These are phyloP conservation scores for Chelidonichthys spinosus DNA, from an alignment of 2,797 vertebrate species.

Conservation along the genomic window DNA sequence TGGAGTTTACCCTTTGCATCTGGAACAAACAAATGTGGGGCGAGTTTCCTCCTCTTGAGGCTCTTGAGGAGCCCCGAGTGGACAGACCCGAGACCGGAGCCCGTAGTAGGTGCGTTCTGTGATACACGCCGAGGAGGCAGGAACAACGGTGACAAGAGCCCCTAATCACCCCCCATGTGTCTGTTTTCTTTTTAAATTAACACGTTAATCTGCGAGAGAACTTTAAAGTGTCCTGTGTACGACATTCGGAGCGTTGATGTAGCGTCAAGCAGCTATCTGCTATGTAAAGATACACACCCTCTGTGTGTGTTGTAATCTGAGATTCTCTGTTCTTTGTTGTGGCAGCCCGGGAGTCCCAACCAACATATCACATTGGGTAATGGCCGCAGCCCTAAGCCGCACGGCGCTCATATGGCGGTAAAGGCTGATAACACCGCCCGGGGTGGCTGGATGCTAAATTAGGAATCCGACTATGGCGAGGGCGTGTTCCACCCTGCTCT, in stretches of 20 bases:
- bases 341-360: too few species aligned
- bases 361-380: too few species aligned
- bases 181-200: too few species aligned
- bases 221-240: not conserved
- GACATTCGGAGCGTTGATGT: not conserved
- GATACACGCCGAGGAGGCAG: constrained; percentile 9
- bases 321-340: too few species aligned
- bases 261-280: not conserved
- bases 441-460: too few species aligned
- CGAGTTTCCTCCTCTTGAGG: constrained; percentile 18
- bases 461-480: too few species aligned
- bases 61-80: constrained; percentile 28
- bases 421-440: too few species aligned
- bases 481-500: too few species aligned
- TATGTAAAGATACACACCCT: too few species aligned
- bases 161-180: not conserved
- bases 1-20: constrained; percentile 55
- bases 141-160: constrained; percentile 4
- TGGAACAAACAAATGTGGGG: constrained; percentile 60
- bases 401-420: too few species aligned
- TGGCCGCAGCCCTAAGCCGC: too few species aligned
- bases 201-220: not conserved
- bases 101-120: constrained; percentile 45
- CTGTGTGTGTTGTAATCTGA: too few species aligned
- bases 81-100: not conserved